Evolutionary conservation across 1,140 invertebrate genomes (phyloP).

Genomic region (Triops longicaudatus): DNA sequence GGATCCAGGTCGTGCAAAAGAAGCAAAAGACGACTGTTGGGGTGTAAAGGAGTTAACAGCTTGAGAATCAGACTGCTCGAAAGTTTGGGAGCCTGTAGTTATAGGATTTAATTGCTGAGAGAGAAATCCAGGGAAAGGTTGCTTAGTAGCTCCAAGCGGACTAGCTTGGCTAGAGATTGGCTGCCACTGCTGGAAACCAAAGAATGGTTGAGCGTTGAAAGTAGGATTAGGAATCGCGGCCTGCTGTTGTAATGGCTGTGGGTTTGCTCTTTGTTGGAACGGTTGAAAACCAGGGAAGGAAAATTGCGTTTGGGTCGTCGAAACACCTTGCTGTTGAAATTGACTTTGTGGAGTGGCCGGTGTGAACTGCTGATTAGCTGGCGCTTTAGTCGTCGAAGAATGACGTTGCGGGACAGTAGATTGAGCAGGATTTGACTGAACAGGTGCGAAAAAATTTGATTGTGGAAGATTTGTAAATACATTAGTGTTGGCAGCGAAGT

Average conservation of each 20-base stretch:
- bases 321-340: background rate
- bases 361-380: background rate
- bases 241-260: background rate
- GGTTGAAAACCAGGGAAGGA: background rate
- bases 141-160: background rate
- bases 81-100: background rate
- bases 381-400: background rate
- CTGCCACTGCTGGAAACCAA: background rate
- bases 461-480: background rate
- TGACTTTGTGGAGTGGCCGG: background rate
- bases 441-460: background rate
- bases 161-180: too few relatives aligned
- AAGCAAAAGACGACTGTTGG: background rate
- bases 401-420: background rate
- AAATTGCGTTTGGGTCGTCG: background rate
- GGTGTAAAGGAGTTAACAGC: background rate
- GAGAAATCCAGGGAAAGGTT: background rate
- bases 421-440: background rate
- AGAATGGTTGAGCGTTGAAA: background rate
- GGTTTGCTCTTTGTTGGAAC: background rate
- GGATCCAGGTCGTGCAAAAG: background rate
- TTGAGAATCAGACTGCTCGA: background rate
- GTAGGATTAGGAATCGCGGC: background rate
- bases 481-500: background rate
- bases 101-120: background rate